A percentile compares a stretch with the other conserved stretches of the same genome.
Conservation (phyloP, 2,888 invertebrate genomes). For the Drosophila infuscata region DNA sequence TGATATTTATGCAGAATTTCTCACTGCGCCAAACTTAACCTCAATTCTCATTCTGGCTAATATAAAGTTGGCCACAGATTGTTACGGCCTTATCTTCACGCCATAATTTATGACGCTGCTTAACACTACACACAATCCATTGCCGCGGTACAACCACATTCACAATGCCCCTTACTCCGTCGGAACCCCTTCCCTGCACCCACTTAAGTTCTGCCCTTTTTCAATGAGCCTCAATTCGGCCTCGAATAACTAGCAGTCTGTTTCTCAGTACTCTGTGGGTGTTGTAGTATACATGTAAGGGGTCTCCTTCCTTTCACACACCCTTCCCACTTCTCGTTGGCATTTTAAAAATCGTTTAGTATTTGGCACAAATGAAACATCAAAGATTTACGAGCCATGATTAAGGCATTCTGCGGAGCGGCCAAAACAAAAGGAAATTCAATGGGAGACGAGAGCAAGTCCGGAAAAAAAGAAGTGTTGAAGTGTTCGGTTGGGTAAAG, state of each 20-base stretch:
- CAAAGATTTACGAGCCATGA: conserved; percentile 81
- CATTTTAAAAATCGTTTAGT: conserved; percentile 78
- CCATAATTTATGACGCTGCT: conserved; percentile 68
- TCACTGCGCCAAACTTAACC: conserved; percentile 36
- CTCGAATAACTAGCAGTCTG: conserved; percentile 25
- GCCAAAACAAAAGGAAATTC: conserved; percentile 48
- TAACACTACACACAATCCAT: conserved; percentile 46
- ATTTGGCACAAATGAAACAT: conserved; percentile 81
- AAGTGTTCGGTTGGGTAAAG: conserved; percentile 52
- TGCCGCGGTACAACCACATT: conserved; percentile 21
- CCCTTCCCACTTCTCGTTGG: background rate
- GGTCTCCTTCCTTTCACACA: background rate
- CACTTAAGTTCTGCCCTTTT: conserved; percentile 11
- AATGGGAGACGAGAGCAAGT: conserved; percentile 5
- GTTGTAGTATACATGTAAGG: background rate
- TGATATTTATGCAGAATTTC: conserved; percentile 12
- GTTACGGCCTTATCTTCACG: conserved; percentile 54
- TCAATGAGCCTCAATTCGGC: conserved; percentile 22
- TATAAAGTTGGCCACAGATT: conserved; percentile 50
- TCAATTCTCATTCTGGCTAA: conserved; percentile 49
- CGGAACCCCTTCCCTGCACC: background rate
- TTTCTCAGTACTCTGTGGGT: background rate
- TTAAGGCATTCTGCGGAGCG: conserved; percentile 69
- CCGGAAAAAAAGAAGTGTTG: conserved; percentile 32
- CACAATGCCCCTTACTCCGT: background rate